A percentile compares a stretch with the other conserved stretches of the same genome.
phyloP scores from a whole-genome alignment of 1,140 invertebrate genomes.

The Hypsibius dujardini region DNA sequence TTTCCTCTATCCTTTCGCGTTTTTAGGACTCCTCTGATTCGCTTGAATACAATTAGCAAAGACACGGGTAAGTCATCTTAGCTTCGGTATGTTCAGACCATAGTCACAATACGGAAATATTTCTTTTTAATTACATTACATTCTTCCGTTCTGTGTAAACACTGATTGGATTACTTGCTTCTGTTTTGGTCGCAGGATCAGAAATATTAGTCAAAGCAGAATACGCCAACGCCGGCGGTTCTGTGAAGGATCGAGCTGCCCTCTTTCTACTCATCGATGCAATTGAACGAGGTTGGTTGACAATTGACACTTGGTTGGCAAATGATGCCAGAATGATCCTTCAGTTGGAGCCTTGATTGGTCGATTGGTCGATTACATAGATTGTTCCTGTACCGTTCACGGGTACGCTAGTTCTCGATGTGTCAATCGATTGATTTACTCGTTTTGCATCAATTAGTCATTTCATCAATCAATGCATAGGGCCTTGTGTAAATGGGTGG shows the following conservation, averaged over 20 bases:
- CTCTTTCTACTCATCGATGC: slow-evolving; percentile 33
- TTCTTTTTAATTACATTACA: background rate
- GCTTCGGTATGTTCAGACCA: background rate
- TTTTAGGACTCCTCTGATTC: slow-evolving; percentile 31
- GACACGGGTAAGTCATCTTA: slow-evolving; percentile 29
- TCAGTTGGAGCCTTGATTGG: too few species aligned
- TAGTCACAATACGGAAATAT: background rate
- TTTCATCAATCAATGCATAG: too few species aligned
- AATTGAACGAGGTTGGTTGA: slow-evolving; percentile 28
- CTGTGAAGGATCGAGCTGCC: slow-evolving; percentile 34
- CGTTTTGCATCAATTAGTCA: background rate
- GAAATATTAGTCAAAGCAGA: slow-evolving; percentile 34
- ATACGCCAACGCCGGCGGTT: slow-evolving; percentile 34
- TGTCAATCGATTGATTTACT: background rate
- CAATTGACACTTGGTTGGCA: too few species aligned
- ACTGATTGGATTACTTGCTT: background rate
- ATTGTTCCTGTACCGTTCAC: slow-evolving; percentile 21
- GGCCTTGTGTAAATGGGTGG: too few species aligned
- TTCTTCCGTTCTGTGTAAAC: background rate
- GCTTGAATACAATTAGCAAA: slow-evolving; percentile 32
- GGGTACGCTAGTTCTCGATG: background rate
- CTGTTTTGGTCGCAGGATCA: slow-evolving; percentile 27
- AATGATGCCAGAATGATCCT: too few species aligned
- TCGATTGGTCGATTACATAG: too few species aligned
- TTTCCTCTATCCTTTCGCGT: slow-evolving; percentile 13